phyloP scores from a whole-genome alignment of 2,797 vertebrate genomes.

The Emys orbicularis region DNA sequence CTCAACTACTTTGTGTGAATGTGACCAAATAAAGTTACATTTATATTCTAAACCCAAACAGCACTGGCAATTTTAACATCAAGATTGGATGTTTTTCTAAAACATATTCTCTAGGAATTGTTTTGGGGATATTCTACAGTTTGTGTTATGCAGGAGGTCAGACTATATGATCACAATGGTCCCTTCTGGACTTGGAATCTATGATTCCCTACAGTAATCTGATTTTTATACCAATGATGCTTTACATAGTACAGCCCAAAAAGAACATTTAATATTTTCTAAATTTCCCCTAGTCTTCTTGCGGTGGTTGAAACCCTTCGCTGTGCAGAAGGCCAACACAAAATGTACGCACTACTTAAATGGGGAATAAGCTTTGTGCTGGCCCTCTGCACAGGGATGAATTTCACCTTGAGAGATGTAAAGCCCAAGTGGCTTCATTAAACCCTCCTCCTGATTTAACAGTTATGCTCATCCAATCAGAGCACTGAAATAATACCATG shows the following conservation, averaged over 20 bases:
- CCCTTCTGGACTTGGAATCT: no score
- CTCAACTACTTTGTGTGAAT: accelerated
- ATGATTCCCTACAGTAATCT: background rate
- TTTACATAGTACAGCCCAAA: background rate
- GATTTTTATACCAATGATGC: background rate
- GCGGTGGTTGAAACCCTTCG: background rate
- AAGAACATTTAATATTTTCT: background rate
- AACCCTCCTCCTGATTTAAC: background rate
- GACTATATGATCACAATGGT: no score
- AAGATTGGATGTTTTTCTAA: no score
- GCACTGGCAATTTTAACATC: background rate
- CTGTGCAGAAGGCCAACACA: background rate
- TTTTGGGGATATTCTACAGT: no score
- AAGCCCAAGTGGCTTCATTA: background rate
- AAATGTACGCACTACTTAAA: background rate
- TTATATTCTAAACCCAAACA: background rate
- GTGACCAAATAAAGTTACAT: background rate
- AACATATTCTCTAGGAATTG: no score
- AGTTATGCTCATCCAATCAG: background rate
- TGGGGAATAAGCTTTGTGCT: background rate
- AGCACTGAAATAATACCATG: background rate
- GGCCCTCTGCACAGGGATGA: background rate
- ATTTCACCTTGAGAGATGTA: background rate
- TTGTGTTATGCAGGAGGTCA: no score
- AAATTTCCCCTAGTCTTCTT: background rate